Conservation (phyloP, 2,113 vertebrate genomes). For the Agapornis roseicollis region DNA sequence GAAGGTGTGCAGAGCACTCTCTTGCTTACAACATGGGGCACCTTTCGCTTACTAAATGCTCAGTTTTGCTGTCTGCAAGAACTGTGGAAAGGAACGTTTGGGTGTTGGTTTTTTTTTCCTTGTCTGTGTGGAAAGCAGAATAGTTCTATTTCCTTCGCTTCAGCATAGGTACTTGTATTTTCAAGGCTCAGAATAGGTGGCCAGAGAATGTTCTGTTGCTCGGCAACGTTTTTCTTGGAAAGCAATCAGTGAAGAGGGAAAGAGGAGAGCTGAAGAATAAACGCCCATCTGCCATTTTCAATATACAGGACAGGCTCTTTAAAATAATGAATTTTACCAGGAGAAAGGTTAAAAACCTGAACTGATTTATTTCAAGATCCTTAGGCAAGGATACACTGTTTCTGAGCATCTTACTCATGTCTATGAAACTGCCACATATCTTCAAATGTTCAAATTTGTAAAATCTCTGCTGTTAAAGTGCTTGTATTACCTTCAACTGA, state of each 20-base stretch:
- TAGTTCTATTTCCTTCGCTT: not conserved
- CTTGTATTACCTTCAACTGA: not conserved
- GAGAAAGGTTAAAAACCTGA: not conserved
- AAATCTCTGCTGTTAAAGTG: not conserved
- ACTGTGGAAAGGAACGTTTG: not conserved
- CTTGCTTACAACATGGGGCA: not conserved
- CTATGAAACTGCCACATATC: not conserved
- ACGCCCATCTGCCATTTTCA: not conserved
- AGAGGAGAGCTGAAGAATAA: not conserved
- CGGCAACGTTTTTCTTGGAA: not conserved
- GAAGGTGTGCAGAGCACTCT: not conserved
- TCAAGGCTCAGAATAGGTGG: not conserved
- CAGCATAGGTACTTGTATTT: not conserved
- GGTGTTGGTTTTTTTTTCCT: too few relatives aligned
- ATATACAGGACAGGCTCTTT: not conserved
- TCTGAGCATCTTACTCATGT: not conserved
- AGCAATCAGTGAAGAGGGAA: not conserved
- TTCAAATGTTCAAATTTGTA: not conserved
- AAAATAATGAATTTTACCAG: not conserved
- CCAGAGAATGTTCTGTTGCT: not conserved
- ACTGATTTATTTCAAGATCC: not conserved
- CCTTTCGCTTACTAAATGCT: not conserved
- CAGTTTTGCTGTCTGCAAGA: not conserved
- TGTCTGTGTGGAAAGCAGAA: not conserved
- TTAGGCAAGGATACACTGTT: not conserved